Evolutionary conservation across 2,888 invertebrate genomes (phyloP), one percentile per base, ranked within the genome.

Genomic region (Chrysolina haemoptera): DNA sequence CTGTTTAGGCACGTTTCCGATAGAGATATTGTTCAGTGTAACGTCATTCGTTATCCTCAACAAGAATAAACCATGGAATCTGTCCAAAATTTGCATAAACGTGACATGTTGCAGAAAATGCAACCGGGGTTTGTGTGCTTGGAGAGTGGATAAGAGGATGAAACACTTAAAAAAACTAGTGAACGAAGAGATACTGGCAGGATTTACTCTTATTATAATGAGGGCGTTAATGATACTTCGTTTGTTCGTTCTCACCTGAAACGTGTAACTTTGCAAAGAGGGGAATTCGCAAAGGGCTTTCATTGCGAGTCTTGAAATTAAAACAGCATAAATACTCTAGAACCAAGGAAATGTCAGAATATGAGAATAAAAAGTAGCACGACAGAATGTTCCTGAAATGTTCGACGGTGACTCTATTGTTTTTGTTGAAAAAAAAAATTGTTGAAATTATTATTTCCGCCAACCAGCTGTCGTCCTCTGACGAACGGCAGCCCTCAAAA

Each of bases 31-130:
- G 53, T 53, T 53, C 53, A 20, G 53, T 53, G 12, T 20, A 11
- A 53, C 53, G 20, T 53, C 53, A 53, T 53, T 20, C 53, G 53
- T 53, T 53, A 53, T 53, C 53, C 53, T 53, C 20, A 20, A 53
- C 53, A 53, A 53, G 53, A 53, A 53, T 53, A 53, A 53, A 53
- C 53, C 53, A 53, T 6, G 53, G 20, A 53, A 53, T 53, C 53
- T 22, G 53, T 10, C 8, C 5, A 20, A 53, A 53, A 53, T 53
- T 20, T 53, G 53, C 53, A 53, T 53, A 20, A 53, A 53, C 53
- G 53, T 53, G 53, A 53, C 53, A 53, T 53, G 53, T 53, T 53
- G 20, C 53, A 53, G 53, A 53, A 53, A 53, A 53, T 53, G 53
- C 53, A 20, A 20, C 20, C 20, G 3, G 9, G 12, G 53, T 12